Conservation (phyloP, 1,140 invertebrate genomes). For the Sitophilus oryzae region DNA sequence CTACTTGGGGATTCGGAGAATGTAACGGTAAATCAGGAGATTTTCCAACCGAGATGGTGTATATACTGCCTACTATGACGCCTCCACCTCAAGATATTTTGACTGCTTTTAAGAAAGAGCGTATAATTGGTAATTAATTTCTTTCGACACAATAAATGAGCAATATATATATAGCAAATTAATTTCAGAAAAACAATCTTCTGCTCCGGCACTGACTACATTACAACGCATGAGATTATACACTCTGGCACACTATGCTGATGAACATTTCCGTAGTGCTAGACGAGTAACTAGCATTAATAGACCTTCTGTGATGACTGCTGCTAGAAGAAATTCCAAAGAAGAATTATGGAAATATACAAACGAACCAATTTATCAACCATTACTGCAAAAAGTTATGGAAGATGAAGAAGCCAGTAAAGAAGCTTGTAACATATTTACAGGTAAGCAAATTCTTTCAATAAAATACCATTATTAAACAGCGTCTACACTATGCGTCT, state of each 20-base stretch:
- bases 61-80: constrained; percentile 77
- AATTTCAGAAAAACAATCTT: constrained; percentile 30
- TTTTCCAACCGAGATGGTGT: constrained; percentile 82
- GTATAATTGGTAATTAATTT: too few relatives aligned
- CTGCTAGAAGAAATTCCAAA: constrained; percentile 48
- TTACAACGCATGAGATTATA: constrained; percentile 62
- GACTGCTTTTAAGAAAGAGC: constrained; percentile 55
- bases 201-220: constrained; percentile 47
- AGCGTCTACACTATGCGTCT: too few relatives aligned
- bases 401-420: constrained; percentile 69
- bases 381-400: constrained; percentile 76
- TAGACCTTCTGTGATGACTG: constrained; percentile 58
- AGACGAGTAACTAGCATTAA: constrained; percentile 53
- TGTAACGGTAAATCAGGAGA: constrained; percentile 68
- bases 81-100: constrained; percentile 60
- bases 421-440: constrained; percentile 51
- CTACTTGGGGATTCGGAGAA: constrained; percentile 67
- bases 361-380: constrained; percentile 76
- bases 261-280: constrained; percentile 69
- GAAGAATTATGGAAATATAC: constrained; percentile 79
- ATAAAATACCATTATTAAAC: neutral
- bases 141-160: too few relatives aligned
- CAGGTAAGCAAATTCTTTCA: constrained; percentile 11
- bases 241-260: constrained; percentile 75
- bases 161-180: neutral